Evolutionary conservation across 2,113 vertebrate genomes (phyloP).

Genomic region (Stomatorhinus ivindoensis): DNA sequence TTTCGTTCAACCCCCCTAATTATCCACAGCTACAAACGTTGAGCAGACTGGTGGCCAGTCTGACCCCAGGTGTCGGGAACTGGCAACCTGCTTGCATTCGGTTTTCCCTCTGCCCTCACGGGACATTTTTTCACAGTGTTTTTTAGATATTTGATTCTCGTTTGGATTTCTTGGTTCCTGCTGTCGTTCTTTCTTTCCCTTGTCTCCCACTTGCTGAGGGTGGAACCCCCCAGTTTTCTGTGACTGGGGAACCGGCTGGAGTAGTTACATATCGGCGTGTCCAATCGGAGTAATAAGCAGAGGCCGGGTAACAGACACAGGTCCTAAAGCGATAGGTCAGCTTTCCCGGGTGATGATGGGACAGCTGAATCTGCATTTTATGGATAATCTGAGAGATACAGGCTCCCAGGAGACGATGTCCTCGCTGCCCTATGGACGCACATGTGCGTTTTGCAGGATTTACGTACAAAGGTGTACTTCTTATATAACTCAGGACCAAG

Average conservation of each 20-base stretch:
- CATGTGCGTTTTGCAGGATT: not conserved
- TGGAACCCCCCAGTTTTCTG: not conserved
- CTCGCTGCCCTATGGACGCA: not conserved
- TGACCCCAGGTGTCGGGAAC: not conserved
- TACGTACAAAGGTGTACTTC: not conserved
- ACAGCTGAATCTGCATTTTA: not conserved
- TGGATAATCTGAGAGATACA: not conserved
- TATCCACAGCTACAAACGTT: not conserved
- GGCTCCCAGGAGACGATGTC: not conserved
- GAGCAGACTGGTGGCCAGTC: not conserved
- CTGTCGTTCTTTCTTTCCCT: not conserved
- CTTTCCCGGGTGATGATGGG: not conserved
- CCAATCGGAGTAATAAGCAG: not conserved
- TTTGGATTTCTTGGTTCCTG: not conserved
- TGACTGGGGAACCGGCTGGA: not conserved
- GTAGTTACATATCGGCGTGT: not conserved
- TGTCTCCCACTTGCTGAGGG: not conserved
- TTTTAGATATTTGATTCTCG: not conserved
- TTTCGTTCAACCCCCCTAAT: not conserved
- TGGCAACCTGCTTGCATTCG: not conserved
- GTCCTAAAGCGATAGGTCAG: not conserved
- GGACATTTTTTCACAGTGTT: not conserved
- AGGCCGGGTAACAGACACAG: not conserved
- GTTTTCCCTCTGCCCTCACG: not conserved
- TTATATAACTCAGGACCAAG: not conserved